These are phyloP conservation scores for Callyntrura sp. DNA, from an alignment of 2,888 invertebrate species.

Conservation along the genomic window DNA sequence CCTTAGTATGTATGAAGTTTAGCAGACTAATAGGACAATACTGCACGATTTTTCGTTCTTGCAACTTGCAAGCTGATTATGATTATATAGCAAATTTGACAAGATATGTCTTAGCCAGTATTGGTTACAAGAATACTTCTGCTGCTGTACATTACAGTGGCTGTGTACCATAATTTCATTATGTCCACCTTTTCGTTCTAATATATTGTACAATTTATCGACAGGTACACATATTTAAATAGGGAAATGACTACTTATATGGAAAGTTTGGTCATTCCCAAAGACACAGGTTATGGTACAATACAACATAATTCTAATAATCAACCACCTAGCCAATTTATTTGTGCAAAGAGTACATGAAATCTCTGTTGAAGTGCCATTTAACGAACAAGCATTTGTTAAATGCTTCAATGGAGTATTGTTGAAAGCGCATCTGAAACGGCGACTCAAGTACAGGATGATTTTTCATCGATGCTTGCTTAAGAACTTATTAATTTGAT, in stretches of 20 bases:
- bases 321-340: too few relatives aligned
- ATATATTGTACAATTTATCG: slow-evolving; percentile 25
- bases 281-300: too few relatives aligned
- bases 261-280: slow-evolving; percentile 2
- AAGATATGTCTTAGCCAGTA: slow-evolving; percentile 7
- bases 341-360: too few relatives aligned
- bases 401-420: slow-evolving; percentile 53
- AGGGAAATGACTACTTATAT: too few relatives aligned
- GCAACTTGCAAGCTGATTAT: too few relatives aligned
- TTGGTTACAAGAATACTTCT: slow-evolving; percentile 48
- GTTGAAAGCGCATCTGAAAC: background rate
- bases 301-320: too few relatives aligned
- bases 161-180: background rate
- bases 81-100: slow-evolving; percentile 38
- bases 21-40: slow-evolving; percentile 10
- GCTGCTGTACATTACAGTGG: background rate
- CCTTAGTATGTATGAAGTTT: slow-evolving; percentile 3
- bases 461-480: slow-evolving; percentile 62
- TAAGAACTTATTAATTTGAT: slow-evolving; percentile 66
- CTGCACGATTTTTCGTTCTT: slow-evolving; percentile 41
- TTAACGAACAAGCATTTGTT: slow-evolving; percentile 39
- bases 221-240: too few relatives aligned
- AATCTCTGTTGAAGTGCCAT: slow-evolving; percentile 37
- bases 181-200: slow-evolving; percentile 31
- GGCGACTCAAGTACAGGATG: slow-evolving; percentile 19